Evolutionary conservation across 2,888 invertebrate genomes (phyloP), one percentile per base, ranked within the genome.

Genomic region (Entomobrya proxima): DNA sequence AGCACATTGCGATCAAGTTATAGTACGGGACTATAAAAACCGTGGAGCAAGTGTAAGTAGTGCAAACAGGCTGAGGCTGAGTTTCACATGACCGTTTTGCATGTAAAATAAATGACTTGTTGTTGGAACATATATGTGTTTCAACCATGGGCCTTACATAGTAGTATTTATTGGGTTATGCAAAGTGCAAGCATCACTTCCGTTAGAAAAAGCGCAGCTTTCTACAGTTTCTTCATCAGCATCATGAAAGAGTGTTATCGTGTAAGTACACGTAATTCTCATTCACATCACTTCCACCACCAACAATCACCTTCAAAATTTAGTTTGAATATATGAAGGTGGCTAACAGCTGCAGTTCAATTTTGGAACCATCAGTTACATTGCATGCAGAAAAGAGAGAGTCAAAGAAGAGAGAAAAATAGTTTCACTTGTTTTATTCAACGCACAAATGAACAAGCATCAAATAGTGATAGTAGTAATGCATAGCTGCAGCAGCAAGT

Each of bases 51-150:
- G 9, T 18, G 24, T 18, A 52, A 55, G 18, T 55, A 9, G 24
- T 24, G 50, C 50, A 55, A 55, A 55, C 52, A 24, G 4, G 52
- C 52, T 5, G n/a, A 24, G 4, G 52, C 52, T 5, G n/a, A 61
- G 7, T 61, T 61, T 61, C 61, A 32, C 61, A 35, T 32, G 61
- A 35, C 13, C 32, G 35, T 61, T 61, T 21, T n/a, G n/a, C 35
- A 61, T 61, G 61, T 30, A 61, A 61, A 61, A 61, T 61, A 61
- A 61, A 32, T 61, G 61, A 32, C 61, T 61, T 61, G 52, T 32
- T 58, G 58, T 15, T 15, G 35, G 18, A 61, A 35, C 40, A 9
- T 40, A 40, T 13, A 40, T 9, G 40, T 40, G 13, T 40, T 6
- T 40, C 13, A 40, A 6, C 13, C 11, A 44, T n/a, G 13, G 11